Base-by-base conservation (phyloP, 2,797 vertebrate species). In the Halcyon smyrnensis region DNA sequence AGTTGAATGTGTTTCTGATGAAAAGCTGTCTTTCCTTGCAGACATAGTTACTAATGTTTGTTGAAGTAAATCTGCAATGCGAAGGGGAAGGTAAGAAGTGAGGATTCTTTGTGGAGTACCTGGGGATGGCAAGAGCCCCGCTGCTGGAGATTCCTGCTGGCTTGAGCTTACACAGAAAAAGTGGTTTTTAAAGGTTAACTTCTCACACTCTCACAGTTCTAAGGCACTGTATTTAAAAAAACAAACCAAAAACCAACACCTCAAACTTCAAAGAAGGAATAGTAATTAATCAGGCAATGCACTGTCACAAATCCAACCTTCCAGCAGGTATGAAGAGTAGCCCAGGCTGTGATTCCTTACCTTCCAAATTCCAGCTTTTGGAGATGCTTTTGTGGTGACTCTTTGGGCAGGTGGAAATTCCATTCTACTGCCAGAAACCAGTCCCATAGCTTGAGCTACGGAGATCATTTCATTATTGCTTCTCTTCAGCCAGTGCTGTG, bases 31-130 rank as follows among this genome's bases (percentile, higher is more conserved):
- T 88, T 60, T 17, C 41, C 5, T 39, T 69, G 56, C 87, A 67
- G 45, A 60, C 90, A 68, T 75, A 80, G 70, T 93, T 80, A 82
- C 79, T 78, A 46, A 83, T 39, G 74, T 89, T 23, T 89, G 39
- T 32, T 90, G 91, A 48, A 91, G 71, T 73, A 80, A 78, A 54
- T 80, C 70, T 80, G 87, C 81, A 62, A 34, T 34, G 77, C 57
- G 17, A 0, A 91, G 74, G 17, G 37, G 81, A 71, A 68, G 56
- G 54, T 65, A 28, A 56, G 79, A 7, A n/a, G 70, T 24, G 43
- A 39, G 57, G 56, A 27, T 15, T 62, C 23, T 36, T 45, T 41
- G 81, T 78, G 65, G 36, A 37, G 37, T 34, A 51, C 3, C 34
- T 9, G 20, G 48, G 76, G 78, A 51, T 45, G 28, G 50, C 20